Evolutionary conservation across 2,888 invertebrate species (phyloP).

Genomic region (Beris morrisii): DNA sequence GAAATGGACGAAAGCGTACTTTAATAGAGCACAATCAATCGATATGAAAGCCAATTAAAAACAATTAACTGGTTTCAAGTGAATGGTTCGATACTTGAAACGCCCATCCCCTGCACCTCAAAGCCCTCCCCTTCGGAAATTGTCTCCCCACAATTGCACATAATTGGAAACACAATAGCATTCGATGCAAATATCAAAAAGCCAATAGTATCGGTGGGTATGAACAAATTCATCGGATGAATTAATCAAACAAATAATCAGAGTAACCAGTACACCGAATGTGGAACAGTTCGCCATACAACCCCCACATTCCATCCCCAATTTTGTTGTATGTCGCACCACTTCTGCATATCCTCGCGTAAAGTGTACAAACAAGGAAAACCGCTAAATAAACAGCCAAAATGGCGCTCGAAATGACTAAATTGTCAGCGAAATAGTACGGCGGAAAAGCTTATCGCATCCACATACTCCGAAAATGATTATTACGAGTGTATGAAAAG

Average conservation of each 20-base stretch:
- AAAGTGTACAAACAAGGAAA: conserved; percentile 18
- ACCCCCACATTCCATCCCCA: not conserved
- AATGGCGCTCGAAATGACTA: conserved; percentile 19
- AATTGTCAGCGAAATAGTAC: conserved; percentile 12
- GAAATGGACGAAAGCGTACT: not conserved
- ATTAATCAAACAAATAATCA: conserved; percentile 12
- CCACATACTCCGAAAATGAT: not conserved
- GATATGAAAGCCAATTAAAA: conserved; percentile 29
- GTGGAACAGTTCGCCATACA: not conserved
- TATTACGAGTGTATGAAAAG: too few relatives aligned
- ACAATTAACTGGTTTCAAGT: conserved; percentile 24
- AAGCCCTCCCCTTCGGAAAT: too few relatives aligned
- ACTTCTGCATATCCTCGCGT: conserved; percentile 1
- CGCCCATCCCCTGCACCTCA: too few relatives aligned
- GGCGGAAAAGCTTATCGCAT: too few relatives aligned
- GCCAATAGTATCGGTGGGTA: conserved; percentile 14
- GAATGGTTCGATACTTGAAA: too few relatives aligned
- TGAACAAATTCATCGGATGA: conserved; percentile 20
- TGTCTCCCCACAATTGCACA: too few relatives aligned
- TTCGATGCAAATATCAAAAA: conserved; percentile 25
- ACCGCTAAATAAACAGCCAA: conserved; percentile 19
- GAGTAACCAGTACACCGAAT: too few relatives aligned
- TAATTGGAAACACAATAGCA: too few relatives aligned
- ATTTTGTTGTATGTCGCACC: conserved; percentile 2
- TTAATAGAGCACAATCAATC: conserved; percentile 31